Evolutionary conservation across 2,797 vertebrate species (phyloP), one percentile per base, ranked within the genome.

Genomic region (Gambusia yucatana): DNA sequence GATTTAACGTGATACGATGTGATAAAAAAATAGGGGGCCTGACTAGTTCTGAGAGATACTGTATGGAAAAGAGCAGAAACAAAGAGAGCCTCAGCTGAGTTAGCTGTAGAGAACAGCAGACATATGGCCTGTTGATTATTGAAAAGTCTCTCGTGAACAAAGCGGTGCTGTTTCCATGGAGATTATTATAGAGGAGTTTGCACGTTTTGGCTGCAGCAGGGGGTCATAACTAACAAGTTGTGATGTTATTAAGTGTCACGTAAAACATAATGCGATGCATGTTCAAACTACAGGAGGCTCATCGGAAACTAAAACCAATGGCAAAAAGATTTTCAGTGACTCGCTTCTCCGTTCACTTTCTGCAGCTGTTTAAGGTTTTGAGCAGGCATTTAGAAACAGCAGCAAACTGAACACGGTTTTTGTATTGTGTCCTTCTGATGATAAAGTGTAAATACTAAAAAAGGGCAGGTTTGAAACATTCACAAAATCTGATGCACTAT

Each of bases 91-190:
- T 20, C 59, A 85, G 74, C 47, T 69, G 73, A 86, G 76, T 57
- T 61, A 61, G 70, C n/a, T 81, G 73, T 74, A 81, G 77, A 85
- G 79, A 87, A 76, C 76, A 46, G 82, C 3, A 41, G 67, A 72
- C 82, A 83, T 82, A 87, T 72, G 82, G 77, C 81, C 81, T 3
- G 73, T 79, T 88, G 87, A 84, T 92, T 87, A 91, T 84, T 82
- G 84, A 78, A 77, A 86, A 75, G 79, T 85, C 88, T 88, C 86
- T 47, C 41, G 80, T 69, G 84, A 85, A 79, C 79, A 63, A 82
- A 89, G 72, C 13, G 0, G 22, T 16, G 73, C 74, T 71, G 81
- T 90, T 91, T 88, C 77, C 82, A 88, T 74, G 71, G 80, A 85
- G 84, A 57, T 84, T 78, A 28, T 85, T 76, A 77, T 25, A 65